phyloP scores from a whole-genome alignment of 2,888 invertebrate species.

The Pseudococcus viburni region DNA sequence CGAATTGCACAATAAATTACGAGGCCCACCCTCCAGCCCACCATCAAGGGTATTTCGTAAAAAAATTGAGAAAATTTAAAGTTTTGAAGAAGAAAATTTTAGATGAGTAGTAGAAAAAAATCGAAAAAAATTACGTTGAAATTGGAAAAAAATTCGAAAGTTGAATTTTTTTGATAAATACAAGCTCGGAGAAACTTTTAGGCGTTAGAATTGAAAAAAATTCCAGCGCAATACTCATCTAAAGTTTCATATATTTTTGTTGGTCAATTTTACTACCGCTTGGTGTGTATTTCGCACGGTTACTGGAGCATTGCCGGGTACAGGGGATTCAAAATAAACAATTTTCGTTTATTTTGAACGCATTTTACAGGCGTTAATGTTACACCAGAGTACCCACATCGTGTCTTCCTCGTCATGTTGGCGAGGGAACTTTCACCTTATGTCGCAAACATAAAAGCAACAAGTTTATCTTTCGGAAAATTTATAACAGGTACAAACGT shows the following conservation, averaged over 20 bases:
- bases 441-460: conserved; percentile 39
- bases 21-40: too few species aligned
- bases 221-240: too few species aligned
- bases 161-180: too few species aligned
- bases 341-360: not conserved
- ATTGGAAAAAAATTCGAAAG: too few species aligned
- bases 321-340: not conserved
- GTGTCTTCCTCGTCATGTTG: not conserved
- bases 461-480: conserved; percentile 36
- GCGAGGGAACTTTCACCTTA: not conserved
- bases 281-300: not conserved
- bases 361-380: not conserved
- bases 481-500: not conserved
- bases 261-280: not conserved
- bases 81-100: too few species aligned
- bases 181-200: too few species aligned
- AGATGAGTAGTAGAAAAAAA: too few species aligned
- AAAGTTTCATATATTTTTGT: not conserved
- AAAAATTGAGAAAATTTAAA: too few species aligned
- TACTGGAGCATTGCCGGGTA: not conserved
- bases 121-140: too few species aligned
- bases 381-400: not conserved
- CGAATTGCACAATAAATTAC: too few species aligned
- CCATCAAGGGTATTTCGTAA: too few species aligned
- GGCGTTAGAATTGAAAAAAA: too few species aligned